Percentiles rank a stretch among this genome's conserved stretches.
phyloP scores from a whole-genome alignment of 2,113 vertebrate species.

The Ctenomys sociabilis region DNA sequence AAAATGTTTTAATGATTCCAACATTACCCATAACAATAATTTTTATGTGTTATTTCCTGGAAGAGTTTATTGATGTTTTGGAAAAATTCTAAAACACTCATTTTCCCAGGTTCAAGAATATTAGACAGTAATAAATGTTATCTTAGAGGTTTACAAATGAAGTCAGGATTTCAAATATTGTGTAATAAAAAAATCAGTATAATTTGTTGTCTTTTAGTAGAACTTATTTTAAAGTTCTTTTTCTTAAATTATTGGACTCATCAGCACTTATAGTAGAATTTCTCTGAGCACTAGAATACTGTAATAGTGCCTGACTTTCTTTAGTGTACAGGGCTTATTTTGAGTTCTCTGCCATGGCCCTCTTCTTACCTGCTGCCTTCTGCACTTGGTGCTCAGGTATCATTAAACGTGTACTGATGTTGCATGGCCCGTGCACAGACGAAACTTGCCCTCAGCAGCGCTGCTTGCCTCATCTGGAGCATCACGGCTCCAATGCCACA shows the following conservation, averaged over 20 bases:
- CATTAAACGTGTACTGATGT: not conserved
- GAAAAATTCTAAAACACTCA: conserved; percentile 31
- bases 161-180: not conserved
- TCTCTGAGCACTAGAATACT: not conserved
- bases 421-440: not conserved
- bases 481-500: not conserved
- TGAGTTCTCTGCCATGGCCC: not conserved
- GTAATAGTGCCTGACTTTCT: not conserved
- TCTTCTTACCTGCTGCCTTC: not conserved
- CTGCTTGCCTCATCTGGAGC: not conserved
- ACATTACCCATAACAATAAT: not conserved
- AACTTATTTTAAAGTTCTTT: not conserved
- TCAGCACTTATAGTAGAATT: conserved; percentile 46
- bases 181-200: not conserved
- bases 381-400: not conserved
- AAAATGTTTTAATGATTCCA: not conserved
- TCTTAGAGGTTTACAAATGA: not conserved
- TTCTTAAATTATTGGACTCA: not conserved
- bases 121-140: not conserved
- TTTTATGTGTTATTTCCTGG: not conserved
- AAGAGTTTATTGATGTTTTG: conserved; percentile 12
- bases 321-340: not conserved
- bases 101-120: conserved; percentile 3
- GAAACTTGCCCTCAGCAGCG: not conserved
- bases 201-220: not conserved